A percentile compares a stretch with the other conserved stretches of the same genome.
Conservation (phyloP, 2,113 vertebrate species). For the Eudyptes chrysolophus region DNA sequence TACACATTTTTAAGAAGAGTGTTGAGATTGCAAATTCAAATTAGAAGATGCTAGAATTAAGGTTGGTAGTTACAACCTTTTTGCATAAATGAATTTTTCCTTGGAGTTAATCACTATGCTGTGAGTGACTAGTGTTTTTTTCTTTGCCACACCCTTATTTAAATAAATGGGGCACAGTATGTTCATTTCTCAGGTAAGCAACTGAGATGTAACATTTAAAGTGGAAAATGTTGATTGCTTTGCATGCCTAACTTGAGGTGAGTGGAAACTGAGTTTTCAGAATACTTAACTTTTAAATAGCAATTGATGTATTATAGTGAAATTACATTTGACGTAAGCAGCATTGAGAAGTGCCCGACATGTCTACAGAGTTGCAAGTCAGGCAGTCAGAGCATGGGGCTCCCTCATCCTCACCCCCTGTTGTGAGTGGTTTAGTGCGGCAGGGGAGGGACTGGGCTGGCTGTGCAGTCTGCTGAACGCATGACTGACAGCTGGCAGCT, state of each 20-base stretch:
- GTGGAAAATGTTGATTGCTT: neutral
- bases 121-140: neutral
- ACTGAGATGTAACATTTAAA: neutral
- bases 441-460: neutral
- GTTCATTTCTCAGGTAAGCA: neutral
- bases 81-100: neutral
- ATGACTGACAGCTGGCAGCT: neutral
- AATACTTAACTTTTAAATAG: neutral
- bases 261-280: neutral
- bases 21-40: neutral
- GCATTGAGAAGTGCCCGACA: rapidly evolving
- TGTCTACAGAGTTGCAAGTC: neutral
- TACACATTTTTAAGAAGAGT: neutral
- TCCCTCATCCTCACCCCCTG: rapidly evolving
- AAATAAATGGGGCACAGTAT: neutral
- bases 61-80: neutral
- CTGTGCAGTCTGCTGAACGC: neutral
- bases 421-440: neutral
- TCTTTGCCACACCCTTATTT: neutral
- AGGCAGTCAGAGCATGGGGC: rapidly evolving
- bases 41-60: neutral
- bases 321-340: rapidly evolving
- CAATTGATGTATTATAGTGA: neutral
- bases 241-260: neutral
- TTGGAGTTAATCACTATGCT: neutral